Evolutionary conservation across 1,140 invertebrate species (phyloP).

Genomic region (Bombus balteatus): DNA sequence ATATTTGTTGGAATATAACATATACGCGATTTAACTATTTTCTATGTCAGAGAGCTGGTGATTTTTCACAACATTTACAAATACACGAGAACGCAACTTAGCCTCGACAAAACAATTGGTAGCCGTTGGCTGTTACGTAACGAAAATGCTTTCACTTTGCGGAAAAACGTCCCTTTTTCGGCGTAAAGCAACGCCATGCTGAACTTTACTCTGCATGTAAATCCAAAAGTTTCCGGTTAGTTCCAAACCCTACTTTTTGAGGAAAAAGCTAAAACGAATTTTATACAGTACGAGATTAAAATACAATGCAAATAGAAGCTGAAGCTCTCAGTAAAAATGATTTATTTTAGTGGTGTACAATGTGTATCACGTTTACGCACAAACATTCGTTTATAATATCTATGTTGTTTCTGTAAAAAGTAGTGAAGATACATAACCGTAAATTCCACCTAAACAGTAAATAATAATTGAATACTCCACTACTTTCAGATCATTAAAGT

Average conservation of each 20-base stretch:
- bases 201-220: neutral
- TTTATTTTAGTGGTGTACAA: too few species aligned
- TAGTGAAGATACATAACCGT: too few species aligned
- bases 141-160: slow-evolving; percentile 16
- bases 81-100: slow-evolving; percentile 9
- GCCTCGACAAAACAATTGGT: slow-evolving; percentile 4
- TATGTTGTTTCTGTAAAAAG: too few species aligned
- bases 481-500: too few species aligned
- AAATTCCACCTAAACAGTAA: too few species aligned
- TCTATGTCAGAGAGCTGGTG: neutral
- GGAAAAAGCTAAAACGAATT: slow-evolving; percentile 14
- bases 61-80: neutral
- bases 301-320: neutral
- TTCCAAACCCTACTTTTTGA: neutral
- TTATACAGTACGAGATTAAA: neutral
- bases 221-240: slow-evolving; percentile 7
- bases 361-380: too few species aligned
- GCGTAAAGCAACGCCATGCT: neutral
- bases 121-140: neutral
- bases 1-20: neutral
- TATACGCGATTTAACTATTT: neutral
- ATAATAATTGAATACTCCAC: too few species aligned
- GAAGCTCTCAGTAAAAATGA: neutral
- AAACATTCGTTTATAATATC: too few species aligned
- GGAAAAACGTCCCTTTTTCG: slow-evolving; percentile 1